Base-by-base conservation (phyloP, 1,140 invertebrate species). In the Drosophila tsacasi region DNA sequence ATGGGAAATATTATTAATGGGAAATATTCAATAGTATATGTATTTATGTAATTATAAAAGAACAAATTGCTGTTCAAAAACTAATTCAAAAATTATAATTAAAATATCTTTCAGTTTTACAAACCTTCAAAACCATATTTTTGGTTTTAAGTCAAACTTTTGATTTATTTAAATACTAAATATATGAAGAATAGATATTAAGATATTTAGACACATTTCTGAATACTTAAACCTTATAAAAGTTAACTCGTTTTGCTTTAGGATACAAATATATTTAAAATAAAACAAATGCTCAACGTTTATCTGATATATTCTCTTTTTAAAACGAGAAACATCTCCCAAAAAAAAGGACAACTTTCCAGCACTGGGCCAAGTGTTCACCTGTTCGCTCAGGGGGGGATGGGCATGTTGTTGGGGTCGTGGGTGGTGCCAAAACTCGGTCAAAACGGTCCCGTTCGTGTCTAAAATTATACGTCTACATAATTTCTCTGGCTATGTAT, bases 391-490 rank as follows among this genome's bases (percentile, higher is more conserved):
- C 21, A 21, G 39, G 23, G 23, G 19, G 54, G 35, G 23, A 13
- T 42, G 46, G 64, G 32, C 15, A 27, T 46, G 42, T 12, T 35
- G 35, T 12, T 40, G 44, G 61, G 25, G 32, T 55, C 13, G 40
- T 40, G 67, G 74, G 54, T 44, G 49, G 68, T 50, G 61, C 69
- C 74, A 71, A 81, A 87, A 87, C 77, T 84, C 84, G 84, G 84
- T 83, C 81, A 87, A 76, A 71, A 84, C 42, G 61, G 52, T 57
- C 60, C 60, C 61, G 69, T 77, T 83, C 76, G 80, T 83, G 84
- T 81, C 85, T 87, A 89, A 89, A 89, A 75, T 81, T 84, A 89
- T 78, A 80, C 55, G 68, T 75, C 73, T 84, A 73, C 62, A 84
- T 75, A 72, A 87, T 79, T 66, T 75, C 62, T 46, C 66, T 76